A percentile compares a stretch with the other conserved stretches of the same genome.
Conservation (phyloP, 2,888 invertebrate genomes). For the Orthosia gothica region DNA sequence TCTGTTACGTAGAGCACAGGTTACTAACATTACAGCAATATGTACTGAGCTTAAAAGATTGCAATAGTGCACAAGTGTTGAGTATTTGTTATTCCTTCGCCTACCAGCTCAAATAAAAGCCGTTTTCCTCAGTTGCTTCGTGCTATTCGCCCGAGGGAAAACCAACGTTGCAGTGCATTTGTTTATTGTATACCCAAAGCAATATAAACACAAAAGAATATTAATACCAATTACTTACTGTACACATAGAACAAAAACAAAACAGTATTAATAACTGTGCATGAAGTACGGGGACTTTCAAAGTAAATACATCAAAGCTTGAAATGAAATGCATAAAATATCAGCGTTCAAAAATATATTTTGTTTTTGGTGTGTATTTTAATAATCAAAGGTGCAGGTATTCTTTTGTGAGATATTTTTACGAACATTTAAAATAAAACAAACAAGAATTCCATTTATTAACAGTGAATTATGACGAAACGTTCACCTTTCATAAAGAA, state of each 20-base stretch:
- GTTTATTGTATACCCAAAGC: constrained; percentile 56
- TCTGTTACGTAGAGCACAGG: constrained; percentile 23
- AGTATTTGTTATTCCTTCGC: constrained; percentile 64
- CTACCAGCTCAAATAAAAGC: constrained; percentile 62
- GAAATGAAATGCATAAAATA: constrained; percentile 34
- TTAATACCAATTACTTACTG: constrained; percentile 49
- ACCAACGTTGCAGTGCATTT: constrained; percentile 42
- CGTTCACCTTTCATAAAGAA: constrained; percentile 5
- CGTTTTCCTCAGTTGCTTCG: constrained; percentile 58
- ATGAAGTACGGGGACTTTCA: constrained; percentile 13
- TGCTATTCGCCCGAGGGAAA: constrained; percentile 57
- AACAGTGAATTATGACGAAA: background rate
- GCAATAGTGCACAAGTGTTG: constrained; percentile 64
- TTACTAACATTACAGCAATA: constrained; percentile 49
- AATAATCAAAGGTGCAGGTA: constrained; percentile 16
- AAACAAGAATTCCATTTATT: constrained; percentile 15
- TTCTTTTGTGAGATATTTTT: constrained; percentile 34
- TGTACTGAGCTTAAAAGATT: constrained; percentile 56
- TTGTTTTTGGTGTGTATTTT: constrained; percentile 1
- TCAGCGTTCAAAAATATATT: background rate
- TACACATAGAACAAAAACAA: constrained; percentile 24
- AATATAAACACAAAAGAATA: constrained; percentile 51
- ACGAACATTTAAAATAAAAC: constrained; percentile 19
- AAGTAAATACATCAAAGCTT: constrained; percentile 41
- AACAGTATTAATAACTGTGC: constrained; percentile 17